These are phyloP conservation scores for Falco punctatus DNA, from an alignment of 2,113 vertebrate genomes.

Conservation along the genomic window DNA sequence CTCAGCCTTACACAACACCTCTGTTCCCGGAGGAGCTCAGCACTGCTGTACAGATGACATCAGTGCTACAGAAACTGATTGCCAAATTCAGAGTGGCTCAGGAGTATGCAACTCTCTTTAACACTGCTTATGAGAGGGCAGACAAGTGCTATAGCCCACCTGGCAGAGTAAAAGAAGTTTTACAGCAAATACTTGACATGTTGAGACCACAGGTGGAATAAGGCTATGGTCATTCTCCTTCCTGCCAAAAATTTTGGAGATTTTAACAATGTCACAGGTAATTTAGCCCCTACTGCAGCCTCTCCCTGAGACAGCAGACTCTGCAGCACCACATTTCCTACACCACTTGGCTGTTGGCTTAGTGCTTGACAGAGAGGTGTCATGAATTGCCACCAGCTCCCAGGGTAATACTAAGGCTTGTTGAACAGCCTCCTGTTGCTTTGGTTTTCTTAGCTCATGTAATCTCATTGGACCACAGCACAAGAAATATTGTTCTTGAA, in stretches of 20 bases:
- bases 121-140: not conserved
- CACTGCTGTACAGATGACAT: accelerated
- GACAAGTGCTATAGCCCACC: not conserved
- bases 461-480: not conserved
- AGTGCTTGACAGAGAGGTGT: not conserved
- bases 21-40: not conserved
- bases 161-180: not conserved
- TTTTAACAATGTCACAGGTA: not conserved
- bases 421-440: not conserved
- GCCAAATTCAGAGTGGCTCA: not conserved
- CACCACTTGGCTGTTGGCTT: not conserved
- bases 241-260: not conserved
- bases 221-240: not conserved
- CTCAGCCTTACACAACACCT: not conserved
- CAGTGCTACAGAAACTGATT: not conserved
- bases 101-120: not conserved
- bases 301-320: accelerated
- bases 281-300: not conserved
- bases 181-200: not conserved
- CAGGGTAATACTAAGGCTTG: not conserved
- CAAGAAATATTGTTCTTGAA: not conserved
- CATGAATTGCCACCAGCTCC: not conserved
- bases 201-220: not conserved
- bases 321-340: not conserved
- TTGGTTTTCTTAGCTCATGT: not conserved